Base-by-base conservation (phyloP, 2,888 invertebrate genomes). In the Lasioglossum malachurum region DNA sequence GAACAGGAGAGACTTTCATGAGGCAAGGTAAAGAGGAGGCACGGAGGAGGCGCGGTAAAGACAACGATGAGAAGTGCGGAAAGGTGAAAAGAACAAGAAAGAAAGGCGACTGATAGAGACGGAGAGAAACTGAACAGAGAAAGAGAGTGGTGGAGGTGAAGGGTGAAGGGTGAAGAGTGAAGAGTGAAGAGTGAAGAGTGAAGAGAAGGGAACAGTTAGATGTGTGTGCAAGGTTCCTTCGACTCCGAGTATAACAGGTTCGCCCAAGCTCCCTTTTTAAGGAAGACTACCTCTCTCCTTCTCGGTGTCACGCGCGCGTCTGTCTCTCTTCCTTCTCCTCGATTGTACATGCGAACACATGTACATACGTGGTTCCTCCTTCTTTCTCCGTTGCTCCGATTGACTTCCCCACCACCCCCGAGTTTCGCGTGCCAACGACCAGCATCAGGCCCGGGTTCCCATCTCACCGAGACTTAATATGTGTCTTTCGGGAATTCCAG, bases 231-330 rank as follows among this genome's bases (percentile, higher is more conserved):
- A 94, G 94, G 90, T 93, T 92, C 91, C 87, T 92, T 91, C 93
- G 93, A 93, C 87, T 92, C 92, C 93, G 93, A 93, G 92, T 93
- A 94, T 93, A 94, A 94, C 94, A 94, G 94, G 94, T 94, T 94
- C 92, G 92, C 80, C 86, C 88, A 87, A 90, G 89, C 91, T 93
- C 92, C 92, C 93, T 94, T 94, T 92, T 91, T 89, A 92, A 92
- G 92, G 78, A 92, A 90, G 44, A 74, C 79, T 64, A 49, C 74
- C 80, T 78, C 85, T 82, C 84, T 71, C 19, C 80, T 77, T 78
- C 76, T 57, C n/a, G 27, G 44, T 53, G 12, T 16, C 7, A 5
- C 4, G 53, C 57, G 57, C 46, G 12, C 44, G 31, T 31, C 1
- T 31, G 31, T 31, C 57, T 75, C 64, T 73, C 76, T 75, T 35